Evolutionary conservation across 1,140 invertebrate species (phyloP).

Genomic region (Homarus americanus): DNA sequence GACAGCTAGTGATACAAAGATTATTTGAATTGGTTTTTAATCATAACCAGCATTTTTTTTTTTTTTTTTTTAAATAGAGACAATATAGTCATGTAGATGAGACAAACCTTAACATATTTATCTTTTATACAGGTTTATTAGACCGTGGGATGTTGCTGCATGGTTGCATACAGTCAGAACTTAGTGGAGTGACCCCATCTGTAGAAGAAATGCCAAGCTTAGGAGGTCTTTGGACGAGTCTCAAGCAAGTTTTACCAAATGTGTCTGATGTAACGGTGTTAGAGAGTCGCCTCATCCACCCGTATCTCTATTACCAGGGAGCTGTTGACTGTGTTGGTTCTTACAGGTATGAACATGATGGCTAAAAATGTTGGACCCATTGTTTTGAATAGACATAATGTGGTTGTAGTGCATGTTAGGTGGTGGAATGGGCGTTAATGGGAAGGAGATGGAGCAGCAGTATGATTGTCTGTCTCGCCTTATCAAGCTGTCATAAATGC

Average conservation of each 20-base stretch:
- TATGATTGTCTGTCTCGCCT: too few relatives aligned
- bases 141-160: conserved; percentile 45
- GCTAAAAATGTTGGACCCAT: too few relatives aligned
- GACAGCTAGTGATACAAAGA: too few relatives aligned
- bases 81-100: too few relatives aligned
- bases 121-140: conserved; percentile 24
- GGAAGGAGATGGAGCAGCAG: too few relatives aligned
- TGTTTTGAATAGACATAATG: too few relatives aligned
- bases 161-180: conserved; percentile 56
- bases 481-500: too few relatives aligned
- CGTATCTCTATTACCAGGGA: conserved; percentile 53
- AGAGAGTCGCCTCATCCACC: conserved; percentile 56
- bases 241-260: conserved; percentile 39
- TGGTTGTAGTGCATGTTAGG: too few relatives aligned
- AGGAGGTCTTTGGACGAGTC: conserved; percentile 33
- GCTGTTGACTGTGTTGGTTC: conserved; percentile 51
- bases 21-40: too few relatives aligned
- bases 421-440: too few relatives aligned
- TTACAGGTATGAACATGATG: conserved; percentile 38
- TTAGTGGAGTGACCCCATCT: conserved; percentile 19
- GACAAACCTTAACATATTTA: neutral
- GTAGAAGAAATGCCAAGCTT: conserved; percentile 22
- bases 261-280: conserved; percentile 44
- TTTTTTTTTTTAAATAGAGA: too few relatives aligned
- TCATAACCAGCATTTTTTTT: too few relatives aligned